Evolutionary conservation across 2,888 invertebrate genomes (phyloP).

Genomic region (Habroteleia sp.): DNA sequence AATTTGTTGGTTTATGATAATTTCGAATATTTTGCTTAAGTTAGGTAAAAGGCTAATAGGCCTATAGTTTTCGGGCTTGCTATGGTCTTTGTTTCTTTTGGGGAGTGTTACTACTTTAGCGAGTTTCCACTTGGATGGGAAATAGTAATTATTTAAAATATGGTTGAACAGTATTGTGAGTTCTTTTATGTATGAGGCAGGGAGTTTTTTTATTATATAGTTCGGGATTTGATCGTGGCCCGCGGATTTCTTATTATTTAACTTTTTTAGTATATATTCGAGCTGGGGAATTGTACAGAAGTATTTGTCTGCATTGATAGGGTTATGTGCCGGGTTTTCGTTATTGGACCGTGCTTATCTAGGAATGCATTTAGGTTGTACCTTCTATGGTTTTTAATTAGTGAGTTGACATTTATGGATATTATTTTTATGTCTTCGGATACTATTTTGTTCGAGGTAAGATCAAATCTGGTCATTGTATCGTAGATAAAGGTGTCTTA

Average conservation of each 20-base stretch:
- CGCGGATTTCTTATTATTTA: slow-evolving; percentile 38
- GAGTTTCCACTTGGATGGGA: slow-evolving; percentile 66
- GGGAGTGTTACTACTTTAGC: slow-evolving; percentile 64
- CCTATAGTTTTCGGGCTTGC: slow-evolving; percentile 3
- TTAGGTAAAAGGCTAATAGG: slow-evolving; percentile 67
- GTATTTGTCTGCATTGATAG: not conserved
- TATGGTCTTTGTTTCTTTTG: slow-evolving; percentile 42
- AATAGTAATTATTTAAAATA: slow-evolving; percentile 67
- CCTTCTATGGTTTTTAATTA: slow-evolving; percentile 4
- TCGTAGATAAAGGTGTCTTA: no score
- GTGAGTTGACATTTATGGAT: slow-evolving; percentile 13
- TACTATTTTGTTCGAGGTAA: no score
- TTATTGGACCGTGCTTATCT: slow-evolving; percentile 1
- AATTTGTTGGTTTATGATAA: no score
- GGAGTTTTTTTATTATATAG: slow-evolving; percentile 40
- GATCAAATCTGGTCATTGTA: no score
- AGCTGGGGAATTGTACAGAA: not conserved
- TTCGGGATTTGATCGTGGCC: slow-evolving; percentile 48
- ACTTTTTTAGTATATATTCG: not conserved
- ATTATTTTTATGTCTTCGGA: slow-evolving; percentile 5
- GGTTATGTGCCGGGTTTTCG: no score
- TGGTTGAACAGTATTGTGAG: slow-evolving; percentile 52
- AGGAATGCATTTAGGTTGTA: slow-evolving; percentile 2
- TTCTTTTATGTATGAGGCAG: not conserved
- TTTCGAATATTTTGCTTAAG: slow-evolving; percentile 57